phyloP scores from a whole-genome alignment of 2,888 invertebrate genomes.

The Tortricodes alternella region DNA sequence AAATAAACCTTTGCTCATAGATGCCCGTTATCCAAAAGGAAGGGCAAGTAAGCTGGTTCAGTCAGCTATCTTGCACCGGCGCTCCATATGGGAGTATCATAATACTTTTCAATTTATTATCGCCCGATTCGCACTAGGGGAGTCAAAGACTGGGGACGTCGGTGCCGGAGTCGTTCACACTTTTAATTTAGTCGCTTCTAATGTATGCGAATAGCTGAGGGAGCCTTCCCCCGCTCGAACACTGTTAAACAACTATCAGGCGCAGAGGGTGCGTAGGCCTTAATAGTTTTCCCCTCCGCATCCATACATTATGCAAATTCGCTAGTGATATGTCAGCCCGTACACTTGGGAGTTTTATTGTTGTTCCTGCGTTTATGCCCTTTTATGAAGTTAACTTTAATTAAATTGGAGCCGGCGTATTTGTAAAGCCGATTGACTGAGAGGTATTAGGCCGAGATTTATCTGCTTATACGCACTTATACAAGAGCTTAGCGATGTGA shows the following conservation, averaged over 20 bases:
- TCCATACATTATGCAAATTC: conserved; percentile 81
- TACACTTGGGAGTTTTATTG: conserved; percentile 81
- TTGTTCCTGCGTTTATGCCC: conserved; percentile 77
- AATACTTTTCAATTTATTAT: conserved; percentile 78
- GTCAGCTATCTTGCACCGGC: conserved; percentile 71
- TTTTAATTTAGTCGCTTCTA: conserved; percentile 81
- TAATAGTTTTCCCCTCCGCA: conserved; percentile 79
- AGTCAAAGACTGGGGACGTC: conserved; percentile 41
- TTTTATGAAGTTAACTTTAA: conserved; percentile 82
- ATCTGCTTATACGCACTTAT: conserved; percentile 67
- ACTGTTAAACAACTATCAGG: conserved; percentile 78
- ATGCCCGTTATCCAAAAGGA: conserved; percentile 33
- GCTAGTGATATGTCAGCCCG: conserved; percentile 78
- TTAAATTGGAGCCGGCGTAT: conserved; percentile 78
- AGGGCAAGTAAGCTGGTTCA: conserved; percentile 67
- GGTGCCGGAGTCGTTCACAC: conserved; percentile 73
- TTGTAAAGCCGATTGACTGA: conserved; percentile 77
- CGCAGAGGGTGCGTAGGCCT: conserved; percentile 68
- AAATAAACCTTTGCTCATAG: conserved; percentile 11
- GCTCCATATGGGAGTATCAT: conserved; percentile 70
- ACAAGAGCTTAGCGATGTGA: conserved; percentile 49
- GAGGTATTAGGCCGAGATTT: conserved; percentile 75
- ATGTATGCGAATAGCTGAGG: conserved; percentile 75
- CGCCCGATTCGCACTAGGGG: conserved; percentile 51
- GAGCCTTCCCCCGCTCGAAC: conserved; percentile 57